Percentiles rank a stretch among this genome's conserved stretches.
phyloP scores from a whole-genome alignment of 1,140 invertebrate species.

The Yoshiicerus persimilis region DNA sequence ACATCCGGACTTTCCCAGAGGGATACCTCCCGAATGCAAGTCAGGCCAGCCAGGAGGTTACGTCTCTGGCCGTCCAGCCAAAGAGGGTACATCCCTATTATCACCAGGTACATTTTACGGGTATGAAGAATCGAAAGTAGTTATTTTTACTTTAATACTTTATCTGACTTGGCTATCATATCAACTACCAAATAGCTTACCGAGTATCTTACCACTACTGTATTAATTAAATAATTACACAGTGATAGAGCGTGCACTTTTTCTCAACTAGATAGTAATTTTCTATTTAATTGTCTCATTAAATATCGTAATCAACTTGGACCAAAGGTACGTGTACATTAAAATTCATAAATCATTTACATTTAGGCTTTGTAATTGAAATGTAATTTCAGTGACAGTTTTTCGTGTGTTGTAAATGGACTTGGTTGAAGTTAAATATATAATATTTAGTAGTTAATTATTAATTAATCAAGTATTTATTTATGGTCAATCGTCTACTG shows the following conservation, averaged over 20 bases:
- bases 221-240: no score
- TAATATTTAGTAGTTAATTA: neutral
- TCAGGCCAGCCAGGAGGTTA: no score
- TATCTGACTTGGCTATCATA: neutral
- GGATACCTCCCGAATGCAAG: no score
- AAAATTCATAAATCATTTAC: neutral
- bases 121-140: neutral
- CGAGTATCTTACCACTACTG: no score
- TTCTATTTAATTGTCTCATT: neutral
- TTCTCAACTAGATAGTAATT: neutral
- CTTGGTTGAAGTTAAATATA: neutral
- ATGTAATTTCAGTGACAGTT: neutral
- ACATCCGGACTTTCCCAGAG: no score
- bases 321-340: conserved; percentile 15
- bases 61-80: no score
- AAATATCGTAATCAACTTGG: neutral
- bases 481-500: neutral
- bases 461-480: neutral
- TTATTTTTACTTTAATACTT: neutral
- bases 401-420: neutral
- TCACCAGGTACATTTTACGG: no score
- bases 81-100: no score
- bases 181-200: neutral
- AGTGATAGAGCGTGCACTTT: neutral
- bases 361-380: neutral